These are phyloP conservation scores for Poecile atricapillus DNA, from an alignment of 2,113 vertebrate species.

Conservation along the genomic window DNA sequence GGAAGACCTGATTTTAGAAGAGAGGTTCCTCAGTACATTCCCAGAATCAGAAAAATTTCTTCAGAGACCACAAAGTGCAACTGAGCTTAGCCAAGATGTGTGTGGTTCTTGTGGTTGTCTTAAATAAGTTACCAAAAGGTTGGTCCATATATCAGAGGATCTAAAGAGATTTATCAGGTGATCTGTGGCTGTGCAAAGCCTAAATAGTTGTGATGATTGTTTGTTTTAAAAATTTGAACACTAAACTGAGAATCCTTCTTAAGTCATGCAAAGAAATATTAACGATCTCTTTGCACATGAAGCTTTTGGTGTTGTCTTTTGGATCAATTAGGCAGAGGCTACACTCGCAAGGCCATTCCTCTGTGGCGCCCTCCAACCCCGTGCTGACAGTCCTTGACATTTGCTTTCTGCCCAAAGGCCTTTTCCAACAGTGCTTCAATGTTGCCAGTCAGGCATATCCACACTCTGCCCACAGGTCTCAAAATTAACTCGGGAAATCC, in stretches of 20 bases:
- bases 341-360: slow-evolving; percentile 21
- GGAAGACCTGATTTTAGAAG: not conserved
- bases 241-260: not conserved
- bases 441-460: not conserved
- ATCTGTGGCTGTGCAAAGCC: not conserved
- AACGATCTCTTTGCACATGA: not conserved
- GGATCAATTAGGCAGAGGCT: slow-evolving; percentile 14
- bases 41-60: not conserved
- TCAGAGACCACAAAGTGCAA: not conserved
- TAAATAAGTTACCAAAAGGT: not conserved
- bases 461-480: not conserved
- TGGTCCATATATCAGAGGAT: not conserved
- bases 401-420: not conserved
- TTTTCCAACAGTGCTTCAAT: not conserved
- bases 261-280: not conserved
- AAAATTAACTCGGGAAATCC: not conserved
- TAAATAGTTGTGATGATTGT: not conserved
- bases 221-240: not conserved
- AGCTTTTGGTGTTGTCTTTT: slow-evolving; percentile 20
- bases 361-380: not conserved
- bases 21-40: not conserved
- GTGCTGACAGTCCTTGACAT: slow-evolving; percentile 24
- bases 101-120: not conserved
- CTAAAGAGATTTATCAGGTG: not conserved
- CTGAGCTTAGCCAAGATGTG: not conserved